Evolutionary conservation across 2,797 vertebrate genomes (phyloP), one percentile per base, ranked within the genome.

Genomic region (Poeciliopsis presidionis): DNA sequence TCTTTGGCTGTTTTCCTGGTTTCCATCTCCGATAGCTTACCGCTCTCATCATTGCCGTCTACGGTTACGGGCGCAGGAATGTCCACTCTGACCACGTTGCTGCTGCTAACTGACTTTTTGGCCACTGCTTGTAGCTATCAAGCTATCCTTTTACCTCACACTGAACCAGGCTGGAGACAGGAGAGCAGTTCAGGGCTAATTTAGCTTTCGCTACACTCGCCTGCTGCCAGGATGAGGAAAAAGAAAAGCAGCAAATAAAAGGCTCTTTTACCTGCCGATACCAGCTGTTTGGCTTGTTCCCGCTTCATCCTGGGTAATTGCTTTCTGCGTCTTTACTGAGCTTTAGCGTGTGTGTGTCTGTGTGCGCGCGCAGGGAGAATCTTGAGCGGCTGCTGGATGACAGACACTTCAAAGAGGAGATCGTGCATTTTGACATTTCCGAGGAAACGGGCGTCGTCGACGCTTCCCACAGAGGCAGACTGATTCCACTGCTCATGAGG

Each of bases 401-500:
- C 93, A 98, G 96, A 92, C 95, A 91, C 90, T 99, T 99, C 92
- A 99, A 98, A 92, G 98, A 99, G 84, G 98, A 99, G 93, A 97
- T 99, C 18, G 95, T 97, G 22, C 97, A 97, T 93, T 99, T 99
- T 87, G 98, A 95, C 91, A 97, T 99, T 82, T 97, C 97, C 11
- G 98, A 98, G 89, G 97, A 99, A 79, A 96, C 94, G 0, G 45
- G 95, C 0, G 94, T 97, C 41, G 95, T 99, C 7, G 96, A 97
- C 81, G 81, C 90, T 25, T 92, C 95, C 1, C 97, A 99, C 94
- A 96, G 98, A 88, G 89, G 90, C 25, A 90, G 89, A 71, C 95
- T 99, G 72, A 96, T 99, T 82, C 97, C 97, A 2, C 78, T 99
- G 88, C 96, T 99, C 22, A 98, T 99, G 97, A 99, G 98, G 98